Evolutionary conservation across 2,888 invertebrate species (phyloP).

Genomic region (Cyclophora punctaria): DNA sequence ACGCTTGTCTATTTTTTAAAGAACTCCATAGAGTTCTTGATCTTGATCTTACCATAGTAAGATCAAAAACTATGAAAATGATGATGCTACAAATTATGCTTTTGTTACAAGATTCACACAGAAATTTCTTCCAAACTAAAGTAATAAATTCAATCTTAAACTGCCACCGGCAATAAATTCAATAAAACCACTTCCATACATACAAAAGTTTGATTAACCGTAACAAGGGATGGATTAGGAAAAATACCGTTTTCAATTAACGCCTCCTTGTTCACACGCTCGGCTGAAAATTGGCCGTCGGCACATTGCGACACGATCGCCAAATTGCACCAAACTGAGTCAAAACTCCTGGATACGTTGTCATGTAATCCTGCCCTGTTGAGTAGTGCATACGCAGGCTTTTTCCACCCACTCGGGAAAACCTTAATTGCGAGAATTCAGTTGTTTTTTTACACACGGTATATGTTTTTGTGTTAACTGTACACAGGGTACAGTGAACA

Average conservation of each 20-base stretch:
- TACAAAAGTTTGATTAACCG: constrained; percentile 29
- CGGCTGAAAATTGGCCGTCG: constrained; percentile 41
- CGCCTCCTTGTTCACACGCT: constrained; percentile 44
- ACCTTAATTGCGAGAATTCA: constrained; percentile 38
- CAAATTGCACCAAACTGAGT: constrained; percentile 39
- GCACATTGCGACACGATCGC: constrained; percentile 39
- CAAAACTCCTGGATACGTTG: constrained; percentile 18
- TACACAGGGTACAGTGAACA: no score
- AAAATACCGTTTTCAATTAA: constrained; percentile 68
- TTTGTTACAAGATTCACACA: no score
- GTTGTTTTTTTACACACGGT: constrained; percentile 8
- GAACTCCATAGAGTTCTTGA: no score
- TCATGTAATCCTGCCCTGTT: constrained; percentile 42
- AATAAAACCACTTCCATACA: constrained; percentile 12
- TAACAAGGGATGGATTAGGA: constrained; percentile 39
- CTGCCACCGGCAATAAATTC: constrained; percentile 11
- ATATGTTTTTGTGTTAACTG: not conserved
- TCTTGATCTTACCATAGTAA: no score
- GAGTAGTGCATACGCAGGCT: constrained; percentile 47
- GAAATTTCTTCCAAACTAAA: no score
- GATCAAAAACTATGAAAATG: no score
- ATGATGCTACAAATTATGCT: no score
- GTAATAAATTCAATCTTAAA: not conserved
- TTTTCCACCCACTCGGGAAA: constrained; percentile 38
- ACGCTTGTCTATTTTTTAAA: no score